phyloP scores from a whole-genome alignment of 2,797 vertebrate species.

The Hippocampus kuda region DNA sequence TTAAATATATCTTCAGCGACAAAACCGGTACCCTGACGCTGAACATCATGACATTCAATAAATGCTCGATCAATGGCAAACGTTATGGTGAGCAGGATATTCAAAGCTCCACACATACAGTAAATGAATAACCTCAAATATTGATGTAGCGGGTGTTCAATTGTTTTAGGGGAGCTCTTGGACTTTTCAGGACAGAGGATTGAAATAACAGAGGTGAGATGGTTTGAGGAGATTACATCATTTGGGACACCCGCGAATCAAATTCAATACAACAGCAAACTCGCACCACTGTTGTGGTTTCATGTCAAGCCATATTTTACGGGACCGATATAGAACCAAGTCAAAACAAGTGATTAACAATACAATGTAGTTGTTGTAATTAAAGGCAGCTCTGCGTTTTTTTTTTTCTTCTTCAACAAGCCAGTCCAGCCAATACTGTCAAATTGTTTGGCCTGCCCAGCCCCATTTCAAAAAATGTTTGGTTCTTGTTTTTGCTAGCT shows the following conservation, averaged over 20 bases:
- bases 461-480: too few relatives aligned
- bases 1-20: conserved; percentile 92
- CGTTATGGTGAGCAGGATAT: conserved; percentile 67
- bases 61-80: conserved; percentile 83
- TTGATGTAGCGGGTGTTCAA: not conserved
- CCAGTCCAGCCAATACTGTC: not conserved
- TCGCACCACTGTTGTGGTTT: not conserved
- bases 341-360: too few relatives aligned
- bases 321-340: too few relatives aligned
- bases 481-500: too few relatives aligned
- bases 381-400: too few relatives aligned
- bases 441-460: too few relatives aligned
- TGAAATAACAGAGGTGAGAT: conserved; percentile 74
- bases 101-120: not conserved
- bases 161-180: conserved; percentile 67
- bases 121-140: not conserved
- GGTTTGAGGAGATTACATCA: not conserved
- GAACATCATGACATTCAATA: conserved; percentile 93
- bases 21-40: conserved; percentile 94
- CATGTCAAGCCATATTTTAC: not conserved
- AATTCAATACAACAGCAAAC: not conserved
- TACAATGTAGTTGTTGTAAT: too few relatives aligned
- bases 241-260: not conserved
- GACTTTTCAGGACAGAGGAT: conserved; percentile 64
- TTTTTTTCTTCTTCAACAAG: too few relatives aligned